Conservation (phyloP, 1,140 invertebrate species). For the Schlechtendalia chinensis region DNA sequence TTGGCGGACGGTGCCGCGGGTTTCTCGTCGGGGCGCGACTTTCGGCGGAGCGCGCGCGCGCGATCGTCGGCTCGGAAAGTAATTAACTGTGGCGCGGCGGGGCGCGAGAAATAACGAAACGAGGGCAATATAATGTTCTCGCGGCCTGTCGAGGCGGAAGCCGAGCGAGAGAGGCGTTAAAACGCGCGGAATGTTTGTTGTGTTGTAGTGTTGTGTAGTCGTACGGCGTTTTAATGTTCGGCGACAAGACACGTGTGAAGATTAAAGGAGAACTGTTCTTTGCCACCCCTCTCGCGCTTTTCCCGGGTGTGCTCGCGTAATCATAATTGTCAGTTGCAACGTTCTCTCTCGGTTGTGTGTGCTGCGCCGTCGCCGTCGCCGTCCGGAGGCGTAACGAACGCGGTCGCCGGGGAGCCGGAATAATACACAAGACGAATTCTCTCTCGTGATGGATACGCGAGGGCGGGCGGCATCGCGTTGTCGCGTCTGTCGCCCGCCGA, state of each 20-base stretch:
- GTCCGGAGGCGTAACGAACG: no score
- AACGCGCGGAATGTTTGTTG: constrained; percentile 45
- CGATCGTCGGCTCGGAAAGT: constrained; percentile 35
- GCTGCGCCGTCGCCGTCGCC: no score
- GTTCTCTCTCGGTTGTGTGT: no score
- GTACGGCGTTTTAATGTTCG: constrained; percentile 47
- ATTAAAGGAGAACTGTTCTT: constrained; percentile 36
- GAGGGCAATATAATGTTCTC: constrained; percentile 22
- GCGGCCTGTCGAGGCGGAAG: constrained; percentile 15
- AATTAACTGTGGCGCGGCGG: constrained; percentile 22
- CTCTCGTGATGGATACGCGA: no score
- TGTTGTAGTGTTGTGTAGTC: constrained; percentile 7
- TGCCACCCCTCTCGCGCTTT: constrained; percentile 44
- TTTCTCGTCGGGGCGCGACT: no score
- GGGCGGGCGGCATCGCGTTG: no score
- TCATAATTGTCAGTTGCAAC: constrained; percentile 47
- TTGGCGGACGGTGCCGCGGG: not conserved
- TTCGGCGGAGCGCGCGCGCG: not conserved
- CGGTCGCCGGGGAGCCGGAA: no score
- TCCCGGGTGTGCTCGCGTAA: constrained; percentile 18
- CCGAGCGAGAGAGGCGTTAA: constrained; percentile 19
- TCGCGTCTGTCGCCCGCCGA: no score
- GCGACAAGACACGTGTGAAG: constrained; percentile 46
- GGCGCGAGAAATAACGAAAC: not conserved
- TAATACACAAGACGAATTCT: no score